Conservation (phyloP, 2,888 invertebrate genomes). For the Lomographa bimaculata region DNA sequence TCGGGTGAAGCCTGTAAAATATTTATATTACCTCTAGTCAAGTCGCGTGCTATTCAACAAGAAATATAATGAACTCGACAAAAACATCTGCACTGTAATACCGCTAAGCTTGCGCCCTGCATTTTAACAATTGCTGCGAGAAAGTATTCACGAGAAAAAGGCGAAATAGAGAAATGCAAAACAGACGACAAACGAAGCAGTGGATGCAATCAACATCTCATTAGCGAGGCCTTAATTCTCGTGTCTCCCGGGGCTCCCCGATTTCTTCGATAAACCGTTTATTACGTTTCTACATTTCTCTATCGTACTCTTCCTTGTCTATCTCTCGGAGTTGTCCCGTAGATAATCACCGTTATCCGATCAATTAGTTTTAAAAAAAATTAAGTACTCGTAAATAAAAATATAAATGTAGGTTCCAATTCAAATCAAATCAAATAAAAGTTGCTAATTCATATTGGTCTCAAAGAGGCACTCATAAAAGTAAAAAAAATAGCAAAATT, state of each 20-base stretch:
- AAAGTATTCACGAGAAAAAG: constrained; percentile 40
- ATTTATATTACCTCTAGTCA: too few species aligned
- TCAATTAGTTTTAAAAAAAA: constrained; percentile 67
- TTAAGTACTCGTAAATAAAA: too few species aligned
- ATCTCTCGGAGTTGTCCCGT: constrained; percentile 48
- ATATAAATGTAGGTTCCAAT: too few species aligned
- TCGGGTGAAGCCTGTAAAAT: too few species aligned
- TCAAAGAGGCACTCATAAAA: too few species aligned
- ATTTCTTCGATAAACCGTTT: constrained; percentile 74
- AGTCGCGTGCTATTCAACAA: too few species aligned
- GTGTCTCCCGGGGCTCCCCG: constrained; percentile 54
- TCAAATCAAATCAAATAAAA: too few species aligned
- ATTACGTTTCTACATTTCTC: constrained; percentile 60
- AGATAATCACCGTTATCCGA: constrained; percentile 59
- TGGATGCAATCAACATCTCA: constrained; percentile 80
- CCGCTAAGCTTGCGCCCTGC: constrained; percentile 60
- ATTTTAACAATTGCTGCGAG: constrained; percentile 53
- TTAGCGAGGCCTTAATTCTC: constrained; percentile 74
- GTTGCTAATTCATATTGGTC: too few species aligned
- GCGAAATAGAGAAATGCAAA: constrained; percentile 56
- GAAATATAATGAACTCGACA: constrained; percentile 24
- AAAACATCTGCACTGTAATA: constrained; percentile 47
- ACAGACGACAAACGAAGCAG: constrained; percentile 64
- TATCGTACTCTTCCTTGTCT: constrained; percentile 19
- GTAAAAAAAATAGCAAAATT: too few species aligned